Base-by-base conservation (phyloP, 2,888 invertebrate species). In the Rutpela maculata region DNA sequence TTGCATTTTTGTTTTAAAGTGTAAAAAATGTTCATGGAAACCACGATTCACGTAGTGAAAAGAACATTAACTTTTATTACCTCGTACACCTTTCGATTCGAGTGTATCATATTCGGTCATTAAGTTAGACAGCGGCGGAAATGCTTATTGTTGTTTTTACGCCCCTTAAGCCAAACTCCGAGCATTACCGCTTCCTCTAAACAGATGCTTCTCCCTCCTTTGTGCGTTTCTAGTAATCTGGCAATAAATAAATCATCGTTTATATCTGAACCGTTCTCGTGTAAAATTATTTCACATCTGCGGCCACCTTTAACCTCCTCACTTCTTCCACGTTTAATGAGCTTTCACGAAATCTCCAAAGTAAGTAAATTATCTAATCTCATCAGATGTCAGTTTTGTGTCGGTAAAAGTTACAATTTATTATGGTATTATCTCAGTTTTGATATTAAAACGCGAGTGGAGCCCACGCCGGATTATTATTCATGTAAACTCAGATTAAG, bases 311-410 rank as follows among this genome's bases (percentile, higher is more conserved):
- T 43, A 65, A 19, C 43, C 19, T 43, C 19, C 65, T 19, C 65
- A 65, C 18, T 65, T 65, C 43, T 43, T 43, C 43, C 50, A 4
- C 43, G n/a, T 50, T 38, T 65, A 43, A 65, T 19, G 43, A 65
- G 65, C 43, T 65, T 65, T 43, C 38, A 19, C 17, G 69, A 65
- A 75, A 75, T 38, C 75, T 75, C 69, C 56, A 31, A 65, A 70
- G 57, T 69, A 70, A 68, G 69, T 69, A 75, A 75, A 69, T 75
- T 65, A 57, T 56, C 75, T 70, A 63, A 70, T 75, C 75, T 38
- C 70, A 57, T 75, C 75, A 75, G 55, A 75, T 43, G 70, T 70
- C 70, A 56, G 35, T 31, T 50, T 9, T 65, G 62, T 56, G 63
- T 56, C 63, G 18, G 56, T 35, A 31, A 55, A 57, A 68, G 57